Evolutionary conservation across 2,113 vertebrate genomes (phyloP).

Genomic region (Poeciliopsis turrubarensis): DNA sequence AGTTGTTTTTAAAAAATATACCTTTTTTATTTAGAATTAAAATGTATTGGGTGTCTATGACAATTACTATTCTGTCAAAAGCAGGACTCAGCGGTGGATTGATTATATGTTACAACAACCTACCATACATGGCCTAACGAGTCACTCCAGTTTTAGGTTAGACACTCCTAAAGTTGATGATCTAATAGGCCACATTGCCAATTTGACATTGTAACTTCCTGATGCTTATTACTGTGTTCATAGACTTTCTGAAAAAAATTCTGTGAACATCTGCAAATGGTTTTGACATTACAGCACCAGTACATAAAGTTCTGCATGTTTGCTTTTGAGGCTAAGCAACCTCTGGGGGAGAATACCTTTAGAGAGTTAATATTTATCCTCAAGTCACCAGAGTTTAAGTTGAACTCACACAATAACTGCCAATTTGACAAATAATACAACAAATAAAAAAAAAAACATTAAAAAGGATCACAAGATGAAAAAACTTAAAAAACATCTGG

Average conservation of each 20-base stretch:
- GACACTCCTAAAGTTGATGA: background rate
- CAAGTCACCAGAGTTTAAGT: background rate
- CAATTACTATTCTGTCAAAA: background rate
- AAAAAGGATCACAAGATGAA: background rate
- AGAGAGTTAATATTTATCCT: background rate
- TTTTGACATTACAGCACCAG: background rate
- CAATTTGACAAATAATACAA: background rate
- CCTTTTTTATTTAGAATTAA: background rate
- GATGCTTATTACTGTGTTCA: background rate
- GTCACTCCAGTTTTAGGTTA: background rate
- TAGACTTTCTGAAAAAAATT: background rate
- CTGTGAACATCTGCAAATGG: background rate
- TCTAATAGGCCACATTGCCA: background rate
- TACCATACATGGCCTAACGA: background rate
- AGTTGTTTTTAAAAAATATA: background rate
- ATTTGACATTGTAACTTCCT: background rate
- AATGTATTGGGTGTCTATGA: no score
- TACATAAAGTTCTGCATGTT: background rate
- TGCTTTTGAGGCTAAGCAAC: background rate
- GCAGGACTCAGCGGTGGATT: background rate
- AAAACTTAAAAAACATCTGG: background rate
- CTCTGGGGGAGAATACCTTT: background rate
- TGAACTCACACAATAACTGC: background rate
- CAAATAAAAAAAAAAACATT: no score
- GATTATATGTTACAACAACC: background rate